Evolutionary conservation across 2,888 invertebrate genomes (phyloP), one percentile per base, ranked within the genome.

Genomic region (Agrochola lychnidis): DNA sequence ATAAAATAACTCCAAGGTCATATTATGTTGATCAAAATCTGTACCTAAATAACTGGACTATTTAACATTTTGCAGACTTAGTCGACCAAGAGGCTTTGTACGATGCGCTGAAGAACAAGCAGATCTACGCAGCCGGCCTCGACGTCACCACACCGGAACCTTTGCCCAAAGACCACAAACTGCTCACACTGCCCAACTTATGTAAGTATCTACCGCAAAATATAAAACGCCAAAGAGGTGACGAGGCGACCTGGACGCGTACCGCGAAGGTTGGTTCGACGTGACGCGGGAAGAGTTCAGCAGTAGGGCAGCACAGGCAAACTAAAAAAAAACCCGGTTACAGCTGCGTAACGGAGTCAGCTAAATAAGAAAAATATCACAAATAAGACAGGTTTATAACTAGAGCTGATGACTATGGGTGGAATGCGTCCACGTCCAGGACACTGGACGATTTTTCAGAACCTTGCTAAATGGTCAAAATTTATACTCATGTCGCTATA

Each of bases 61-160:
- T 12, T 56, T 12, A 56, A 25, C 1, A 56, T 69, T 69, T 90
- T 89, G 2, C 89, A 97, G 97, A 96, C 73, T 94, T 98, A n/a
- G 97, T 98, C 0, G 98, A 99, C 85, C 99, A 99, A 90, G 97
- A 98, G 1, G 99, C 98, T 79, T 94, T 99, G 45, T 97, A 98
- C 73, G 97, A 97, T 70, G 99, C 99, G 0, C 94, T 99, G 69
- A 97, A 97, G 89, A 97, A 96, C 59, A 97, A 97, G 2, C 96
- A 97, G 83, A 99, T 99, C 82, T 98, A 98, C 91, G 98, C 98
- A 0, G 99, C 99, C 2, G 99, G 99, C 0, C 96, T 99, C 4
- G 99, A 99, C 93, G 99, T 99, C 5, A 98, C 98, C 90, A 97
- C 98, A 1, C 99, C 99, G 0, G 99, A 99, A 93, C 99, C 99